phyloP scores from a whole-genome alignment of 1,140 invertebrate genomes.

The Cheumatopsyche charites region DNA sequence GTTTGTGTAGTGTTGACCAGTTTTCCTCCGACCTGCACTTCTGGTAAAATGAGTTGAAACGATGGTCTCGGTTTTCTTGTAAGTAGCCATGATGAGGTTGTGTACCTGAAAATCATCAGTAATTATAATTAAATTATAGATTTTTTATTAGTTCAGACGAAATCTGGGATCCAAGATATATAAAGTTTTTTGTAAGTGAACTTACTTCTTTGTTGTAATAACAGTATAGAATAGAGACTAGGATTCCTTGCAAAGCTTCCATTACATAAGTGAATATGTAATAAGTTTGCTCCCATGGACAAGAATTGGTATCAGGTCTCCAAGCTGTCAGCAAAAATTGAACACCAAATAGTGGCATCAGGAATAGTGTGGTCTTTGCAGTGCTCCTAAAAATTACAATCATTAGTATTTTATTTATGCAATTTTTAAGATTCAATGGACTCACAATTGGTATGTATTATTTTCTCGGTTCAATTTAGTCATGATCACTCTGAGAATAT shows the following conservation, averaged over 20 bases:
- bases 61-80: slow-evolving; percentile 56
- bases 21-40: slow-evolving; percentile 50
- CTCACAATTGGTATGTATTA: slow-evolving; percentile 59
- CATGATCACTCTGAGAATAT: slow-evolving; percentile 62
- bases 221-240: slow-evolving; percentile 65
- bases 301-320: slow-evolving; percentile 57
- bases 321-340: slow-evolving; percentile 61
- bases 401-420: slow-evolving; percentile 13
- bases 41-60: slow-evolving; percentile 54
- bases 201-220: slow-evolving; percentile 66
- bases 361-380: slow-evolving; percentile 61
- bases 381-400: slow-evolving; percentile 54
- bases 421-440: slow-evolving; percentile 28
- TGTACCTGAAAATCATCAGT: slow-evolving; percentile 57
- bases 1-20: slow-evolving; percentile 48
- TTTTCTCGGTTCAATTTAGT: slow-evolving; percentile 60
- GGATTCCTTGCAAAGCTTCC: slow-evolving; percentile 64
- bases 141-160: too few relatives aligned
- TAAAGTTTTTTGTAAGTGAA: neutral
- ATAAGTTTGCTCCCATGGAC: slow-evolving; percentile 61
- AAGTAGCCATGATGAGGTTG: slow-evolving; percentile 55
- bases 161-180: too few relatives aligned
- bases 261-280: slow-evolving; percentile 62
- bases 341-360: slow-evolving; percentile 63
- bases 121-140: too few relatives aligned